Base-by-base conservation (phyloP, 2,113 vertebrate genomes). In the Ailurus styani region DNA sequence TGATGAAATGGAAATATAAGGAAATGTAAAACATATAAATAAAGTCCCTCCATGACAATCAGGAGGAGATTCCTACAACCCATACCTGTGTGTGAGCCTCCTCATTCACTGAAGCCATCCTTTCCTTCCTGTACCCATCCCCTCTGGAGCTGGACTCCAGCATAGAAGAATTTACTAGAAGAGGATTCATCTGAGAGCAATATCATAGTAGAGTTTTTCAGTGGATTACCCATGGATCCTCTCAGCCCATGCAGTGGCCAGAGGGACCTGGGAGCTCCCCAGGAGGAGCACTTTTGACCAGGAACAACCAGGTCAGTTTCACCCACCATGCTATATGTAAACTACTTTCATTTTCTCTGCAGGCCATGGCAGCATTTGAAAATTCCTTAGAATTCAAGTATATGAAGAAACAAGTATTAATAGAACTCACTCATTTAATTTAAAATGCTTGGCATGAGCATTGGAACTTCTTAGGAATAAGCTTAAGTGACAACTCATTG, bases 331-430 rank as follows among this genome's bases (percentile, higher is more conserved):
- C 20, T 21, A 2, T n/a, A 21, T 23, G 25, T 78, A 78, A 85
- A 42, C 85, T 70, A 47, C 42, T 92, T 62, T 31, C 17, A 52
- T 79, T 79, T 93, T 85, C 31, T 79, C n/a, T 60, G 8, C 42
- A 57, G 25, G 29, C 62, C 15, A 31, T 54, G 37, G 29, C 5
- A 25, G 50, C 3, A n/a, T 37, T 52, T 64, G 62, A 62, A 54
- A 84, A 84, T 31, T 54, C 64, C 70, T 86, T 78, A 23, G 31
- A 52, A 93, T 90, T 60, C 4, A 31, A 79, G 60, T n/a, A 81
- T 62, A 47, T 88, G 34, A 52, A 25, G 29, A 83, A 88, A 75
- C 8, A 29, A 45, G 0, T 70, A 70, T 42, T 85, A 70, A 72
- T 21, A 52, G 54, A 90, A 62, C 14, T 60, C 34, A 5, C 84